phyloP scores from a whole-genome alignment of 2,888 invertebrate species.

The Napeogenes inachia region DNA sequence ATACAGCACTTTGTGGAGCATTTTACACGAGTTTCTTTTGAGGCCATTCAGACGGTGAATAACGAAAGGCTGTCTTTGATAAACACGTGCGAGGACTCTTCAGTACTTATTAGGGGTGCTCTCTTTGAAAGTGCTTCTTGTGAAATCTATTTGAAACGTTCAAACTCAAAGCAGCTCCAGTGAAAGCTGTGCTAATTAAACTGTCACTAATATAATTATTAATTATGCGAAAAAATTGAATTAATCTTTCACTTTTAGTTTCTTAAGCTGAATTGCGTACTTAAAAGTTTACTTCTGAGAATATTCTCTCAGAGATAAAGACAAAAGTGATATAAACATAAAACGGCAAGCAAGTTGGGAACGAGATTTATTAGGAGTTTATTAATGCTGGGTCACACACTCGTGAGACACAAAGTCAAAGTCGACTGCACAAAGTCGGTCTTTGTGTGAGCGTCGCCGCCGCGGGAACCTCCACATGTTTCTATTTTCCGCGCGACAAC shows the following conservation, averaged over 20 bases:
- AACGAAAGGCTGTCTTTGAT: conserved; percentile 79
- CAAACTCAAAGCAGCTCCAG: conserved; percentile 72
- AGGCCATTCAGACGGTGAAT: conserved; percentile 78
- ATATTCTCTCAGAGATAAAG: background rate
- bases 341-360: conserved; percentile 15
- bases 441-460: conserved; percentile 55
- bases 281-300: background rate
- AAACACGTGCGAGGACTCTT: conserved; percentile 79
- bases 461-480: conserved; percentile 41
- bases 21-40: conserved; percentile 78
- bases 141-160: conserved; percentile 77
- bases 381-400: conserved; percentile 69
- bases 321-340: background rate
- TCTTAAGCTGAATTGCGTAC: conserved; percentile 14
- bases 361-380: conserved; percentile 60
- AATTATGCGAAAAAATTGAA: conserved; percentile 73
- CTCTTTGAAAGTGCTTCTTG: conserved; percentile 76
- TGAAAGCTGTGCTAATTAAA: conserved; percentile 76
- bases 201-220: conserved; percentile 76
- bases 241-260: conserved; percentile 35
- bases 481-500: conserved; percentile 54
- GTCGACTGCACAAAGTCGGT: conserved; percentile 68
- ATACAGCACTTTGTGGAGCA: conserved; percentile 77
- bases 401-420: conserved; percentile 58
- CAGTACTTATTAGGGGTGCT: conserved; percentile 78